phyloP scores from a whole-genome alignment of 2,113 vertebrate genomes.

The Polypterus senegalus region DNA sequence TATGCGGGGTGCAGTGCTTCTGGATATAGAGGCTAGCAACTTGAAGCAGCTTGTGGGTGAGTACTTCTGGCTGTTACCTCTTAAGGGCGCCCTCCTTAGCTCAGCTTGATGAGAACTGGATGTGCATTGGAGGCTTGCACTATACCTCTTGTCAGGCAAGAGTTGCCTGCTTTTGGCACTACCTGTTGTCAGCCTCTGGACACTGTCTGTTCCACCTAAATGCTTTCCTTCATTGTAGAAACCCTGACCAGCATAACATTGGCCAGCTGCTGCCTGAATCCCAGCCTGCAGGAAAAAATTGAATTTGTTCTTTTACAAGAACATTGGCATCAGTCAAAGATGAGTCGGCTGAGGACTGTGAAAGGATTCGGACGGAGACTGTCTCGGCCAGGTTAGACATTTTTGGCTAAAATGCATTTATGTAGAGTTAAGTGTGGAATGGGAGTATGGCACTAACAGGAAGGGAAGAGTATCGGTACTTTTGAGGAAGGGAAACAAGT shows the following conservation, averaged over 20 bases:
- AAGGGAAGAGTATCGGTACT: neutral
- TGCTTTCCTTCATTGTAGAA: constrained; percentile 30
- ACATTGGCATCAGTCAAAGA: constrained; percentile 38
- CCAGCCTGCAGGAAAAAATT: constrained; percentile 34
- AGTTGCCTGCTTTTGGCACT: neutral
- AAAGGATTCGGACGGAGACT: neutral
- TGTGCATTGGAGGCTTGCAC: neutral
- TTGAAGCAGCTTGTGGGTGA: constrained; percentile 51
- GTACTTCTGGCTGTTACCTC: neutral
- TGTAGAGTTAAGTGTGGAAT: constrained; percentile 34
- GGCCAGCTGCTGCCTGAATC: constrained; percentile 23
- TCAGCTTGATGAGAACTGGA: neutral
- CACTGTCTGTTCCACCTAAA: constrained; percentile 4
- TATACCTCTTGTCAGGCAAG: neutral
- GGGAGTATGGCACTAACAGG: neutral
- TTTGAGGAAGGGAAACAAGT: neutral
- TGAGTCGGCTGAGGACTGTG: constrained; percentile 16
- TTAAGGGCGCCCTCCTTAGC: neutral
- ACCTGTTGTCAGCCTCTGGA: neutral
- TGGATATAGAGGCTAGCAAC: constrained; percentile 39
- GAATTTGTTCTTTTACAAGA: constrained; percentile 39
- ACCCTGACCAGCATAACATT: constrained; percentile 16
- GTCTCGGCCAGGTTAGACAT: too few relatives aligned
- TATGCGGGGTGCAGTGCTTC: constrained; percentile 27
- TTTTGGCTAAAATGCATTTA: neutral